phyloP scores from a whole-genome alignment of 2,888 invertebrate species.

The Anaspis maculata region DNA sequence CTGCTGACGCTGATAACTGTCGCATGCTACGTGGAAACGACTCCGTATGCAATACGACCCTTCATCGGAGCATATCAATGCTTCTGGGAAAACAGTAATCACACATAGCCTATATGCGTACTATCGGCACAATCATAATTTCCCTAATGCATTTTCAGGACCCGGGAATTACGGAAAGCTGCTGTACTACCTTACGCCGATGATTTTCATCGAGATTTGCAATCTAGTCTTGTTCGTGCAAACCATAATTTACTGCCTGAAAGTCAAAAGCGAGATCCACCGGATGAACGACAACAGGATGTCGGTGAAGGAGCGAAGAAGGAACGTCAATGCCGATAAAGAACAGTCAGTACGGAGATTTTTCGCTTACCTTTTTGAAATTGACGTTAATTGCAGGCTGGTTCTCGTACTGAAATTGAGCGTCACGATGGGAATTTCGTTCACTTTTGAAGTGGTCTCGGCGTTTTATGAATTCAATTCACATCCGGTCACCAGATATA shows the following conservation, averaged over 20 bases:
- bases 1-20: conserved; percentile 49
- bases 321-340: conserved; percentile 54
- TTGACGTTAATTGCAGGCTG: conserved; percentile 43
- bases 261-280: conserved; percentile 64
- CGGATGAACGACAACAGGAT: conserved; percentile 48
- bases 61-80: conserved; percentile 55
- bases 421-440: conserved; percentile 69
- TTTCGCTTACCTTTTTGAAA: not conserved
- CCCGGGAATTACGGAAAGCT: conserved; percentile 12
- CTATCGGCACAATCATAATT: conserved; percentile 32
- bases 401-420: conserved; percentile 62
- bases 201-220: conserved; percentile 51
- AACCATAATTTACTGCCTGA: conserved; percentile 60
- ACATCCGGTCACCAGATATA: conserved; percentile 40
- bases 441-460: conserved; percentile 58
- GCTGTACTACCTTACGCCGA: conserved; percentile 38
- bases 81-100: conserved; percentile 55
- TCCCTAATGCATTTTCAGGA: conserved; percentile 21
- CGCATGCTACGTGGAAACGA: conserved; percentile 45
- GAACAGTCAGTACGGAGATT: conserved; percentile 54
- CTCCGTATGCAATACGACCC: conserved; percentile 48
- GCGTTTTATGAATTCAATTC: conserved; percentile 46
- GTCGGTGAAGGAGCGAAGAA: conserved; percentile 41
- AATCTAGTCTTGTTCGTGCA: conserved; percentile 58
- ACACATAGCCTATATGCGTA: conserved; percentile 2